A percentile compares a stretch with the other conserved stretches of the same genome.
These are phyloP conservation scores for Microcebus tavaratra DNA, from an alignment of 2,113 vertebrate genomes.

Conservation along the genomic window DNA sequence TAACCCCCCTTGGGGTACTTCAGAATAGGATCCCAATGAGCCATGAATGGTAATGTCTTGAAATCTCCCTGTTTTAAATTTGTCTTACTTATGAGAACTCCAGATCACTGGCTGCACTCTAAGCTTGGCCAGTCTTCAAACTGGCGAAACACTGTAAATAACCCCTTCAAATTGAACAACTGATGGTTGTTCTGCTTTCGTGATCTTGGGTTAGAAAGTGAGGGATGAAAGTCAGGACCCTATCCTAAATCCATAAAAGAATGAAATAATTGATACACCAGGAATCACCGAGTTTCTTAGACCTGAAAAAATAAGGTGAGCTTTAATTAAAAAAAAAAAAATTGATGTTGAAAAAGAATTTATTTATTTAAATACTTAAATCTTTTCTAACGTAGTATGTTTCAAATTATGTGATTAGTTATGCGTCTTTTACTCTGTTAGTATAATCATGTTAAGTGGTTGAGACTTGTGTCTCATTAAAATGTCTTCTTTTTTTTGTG, in stretches of 20 bases:
- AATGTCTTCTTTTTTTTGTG: not conserved
- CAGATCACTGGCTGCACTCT: not conserved
- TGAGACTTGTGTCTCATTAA: not conserved
- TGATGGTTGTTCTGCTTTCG: not conserved
- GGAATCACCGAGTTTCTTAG: not conserved
- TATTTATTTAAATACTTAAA: not conserved
- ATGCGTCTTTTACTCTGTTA: not conserved
- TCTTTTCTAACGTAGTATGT: not conserved
- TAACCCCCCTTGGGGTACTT: conserved; percentile 9
- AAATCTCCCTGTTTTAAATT: conserved; percentile 53
- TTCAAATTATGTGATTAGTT: not conserved
- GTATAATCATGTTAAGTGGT: not conserved
- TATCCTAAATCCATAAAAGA: not conserved
- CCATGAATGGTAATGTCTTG: not conserved
- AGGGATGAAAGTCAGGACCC: not conserved
- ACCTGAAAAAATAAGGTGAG: not conserved
- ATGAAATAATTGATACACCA: not conserved
- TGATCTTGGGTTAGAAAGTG: not conserved
- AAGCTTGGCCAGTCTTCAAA: not conserved
- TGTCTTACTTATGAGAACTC: not conserved
- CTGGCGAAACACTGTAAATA: conserved; percentile 4
- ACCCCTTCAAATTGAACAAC: not conserved
- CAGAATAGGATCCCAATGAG: conserved; percentile 39
- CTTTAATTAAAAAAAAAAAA: conserved; percentile 43
- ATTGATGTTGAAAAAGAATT: not conserved